Conservation (phyloP, 2,113 vertebrate genomes). For the Apteryx owenii region DNA sequence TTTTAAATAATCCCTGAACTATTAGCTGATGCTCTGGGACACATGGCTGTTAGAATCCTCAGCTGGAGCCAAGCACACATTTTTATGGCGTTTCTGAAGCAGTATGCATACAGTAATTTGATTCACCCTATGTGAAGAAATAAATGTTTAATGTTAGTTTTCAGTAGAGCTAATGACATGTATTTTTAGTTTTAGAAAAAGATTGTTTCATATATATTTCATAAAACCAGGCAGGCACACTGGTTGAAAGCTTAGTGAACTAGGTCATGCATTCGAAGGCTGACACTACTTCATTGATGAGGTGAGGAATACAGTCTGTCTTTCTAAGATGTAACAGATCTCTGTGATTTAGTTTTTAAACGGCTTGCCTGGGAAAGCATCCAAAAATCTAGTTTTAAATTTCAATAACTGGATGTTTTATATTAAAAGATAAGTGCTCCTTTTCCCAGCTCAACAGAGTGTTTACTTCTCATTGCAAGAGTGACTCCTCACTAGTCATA, state of each 20-base stretch:
- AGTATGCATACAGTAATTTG: constrained; percentile 6
- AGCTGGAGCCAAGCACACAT: background rate
- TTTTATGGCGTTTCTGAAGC: background rate
- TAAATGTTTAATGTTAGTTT: constrained; percentile 55
- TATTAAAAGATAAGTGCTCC: background rate
- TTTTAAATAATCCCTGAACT: background rate
- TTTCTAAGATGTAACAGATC: constrained; percentile 36
- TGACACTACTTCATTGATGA: constrained; percentile 50
- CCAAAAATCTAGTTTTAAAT: constrained; percentile 36
- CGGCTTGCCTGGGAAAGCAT: constrained; percentile 13
- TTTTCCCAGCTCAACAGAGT: background rate
- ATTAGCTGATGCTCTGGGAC: background rate
- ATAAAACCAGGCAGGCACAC: constrained; percentile 25
- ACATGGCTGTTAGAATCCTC: background rate
- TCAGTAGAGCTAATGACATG: constrained; percentile 21
- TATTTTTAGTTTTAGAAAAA: constrained; percentile 55
- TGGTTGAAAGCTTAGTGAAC: constrained; percentile 49
- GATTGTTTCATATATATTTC: constrained; percentile 39
- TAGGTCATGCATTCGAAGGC: constrained; percentile 44
- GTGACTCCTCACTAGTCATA: background rate
- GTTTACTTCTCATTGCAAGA: background rate
- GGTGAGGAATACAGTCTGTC: constrained; percentile 26
- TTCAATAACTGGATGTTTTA: background rate
- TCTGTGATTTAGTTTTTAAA: constrained; percentile 32
- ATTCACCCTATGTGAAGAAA: constrained; percentile 47